Evolutionary conservation across 2,797 vertebrate species (phyloP).

Genomic region (Macropus fuliginosus): DNA sequence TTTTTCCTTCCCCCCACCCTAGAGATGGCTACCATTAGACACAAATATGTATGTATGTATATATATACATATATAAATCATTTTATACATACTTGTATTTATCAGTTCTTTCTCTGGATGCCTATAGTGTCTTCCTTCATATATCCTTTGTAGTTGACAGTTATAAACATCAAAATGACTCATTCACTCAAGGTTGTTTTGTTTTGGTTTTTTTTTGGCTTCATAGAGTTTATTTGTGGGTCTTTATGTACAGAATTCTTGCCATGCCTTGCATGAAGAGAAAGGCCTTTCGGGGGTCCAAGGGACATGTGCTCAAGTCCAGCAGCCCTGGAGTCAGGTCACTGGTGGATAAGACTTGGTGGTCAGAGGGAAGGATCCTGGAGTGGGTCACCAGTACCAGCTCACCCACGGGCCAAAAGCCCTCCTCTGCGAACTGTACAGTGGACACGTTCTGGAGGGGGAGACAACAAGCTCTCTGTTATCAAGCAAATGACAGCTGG

Average conservation of each 20-base stretch:
- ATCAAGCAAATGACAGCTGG: neutral
- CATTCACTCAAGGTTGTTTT: neutral
- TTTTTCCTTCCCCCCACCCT: neutral
- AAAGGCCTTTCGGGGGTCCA: conserved; percentile 2
- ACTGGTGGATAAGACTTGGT: conserved; percentile 71
- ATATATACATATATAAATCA: no score
- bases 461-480: neutral
- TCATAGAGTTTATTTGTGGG: conserved; percentile 64
- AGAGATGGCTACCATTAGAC: neutral
- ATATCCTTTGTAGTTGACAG: neutral
- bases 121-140: neutral
- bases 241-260: conserved; percentile 46
- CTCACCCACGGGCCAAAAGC: neutral
- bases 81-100: neutral
- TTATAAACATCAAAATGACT: neutral
- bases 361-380: conserved; percentile 60
- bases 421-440: conserved; percentile 57
- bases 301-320: neutral
- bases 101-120: neutral
- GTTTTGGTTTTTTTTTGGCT: neutral
- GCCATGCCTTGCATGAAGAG: neutral
- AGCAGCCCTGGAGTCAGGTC: neutral
- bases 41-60: neutral
- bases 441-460: conserved; percentile 45
- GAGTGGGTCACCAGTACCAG: conserved; percentile 46